Conservation (phyloP, 1,140 invertebrate species). For the Polyergus mexicanus region DNA sequence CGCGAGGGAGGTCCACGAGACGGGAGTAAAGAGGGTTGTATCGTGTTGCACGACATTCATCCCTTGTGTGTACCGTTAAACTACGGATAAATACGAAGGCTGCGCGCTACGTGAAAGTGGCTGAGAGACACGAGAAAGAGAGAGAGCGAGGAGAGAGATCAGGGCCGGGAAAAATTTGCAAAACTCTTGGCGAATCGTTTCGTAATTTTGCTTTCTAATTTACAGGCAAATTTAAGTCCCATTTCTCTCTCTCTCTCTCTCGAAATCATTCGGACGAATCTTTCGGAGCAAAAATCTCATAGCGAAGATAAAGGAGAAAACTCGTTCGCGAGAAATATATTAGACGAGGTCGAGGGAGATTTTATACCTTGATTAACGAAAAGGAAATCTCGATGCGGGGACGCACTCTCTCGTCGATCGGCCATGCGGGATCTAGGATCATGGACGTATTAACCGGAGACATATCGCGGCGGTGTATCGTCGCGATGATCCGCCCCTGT, state of each 20-base stretch:
- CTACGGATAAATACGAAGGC: constrained; percentile 76
- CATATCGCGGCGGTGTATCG: constrained; percentile 47
- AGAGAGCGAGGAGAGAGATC: constrained; percentile 1
- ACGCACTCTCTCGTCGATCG: constrained; percentile 3
- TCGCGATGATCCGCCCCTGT: constrained; percentile 49
- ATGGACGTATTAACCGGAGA: constrained; percentile 39
- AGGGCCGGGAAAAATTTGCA: constrained; percentile 46
- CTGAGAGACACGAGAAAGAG: constrained; percentile 48
- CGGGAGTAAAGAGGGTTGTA: constrained; percentile 75
- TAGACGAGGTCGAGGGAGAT: constrained; percentile 1
- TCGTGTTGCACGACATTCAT: constrained; percentile 81
- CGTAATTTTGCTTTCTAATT: not conserved
- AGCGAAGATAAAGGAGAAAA: not conserved
- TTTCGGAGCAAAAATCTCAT: not conserved
- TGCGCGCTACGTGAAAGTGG: constrained; percentile 68
- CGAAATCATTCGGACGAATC: not conserved
- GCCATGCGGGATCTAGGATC: constrained; percentile 25
- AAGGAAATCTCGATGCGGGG: constrained; percentile 38
- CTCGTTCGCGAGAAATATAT: not conserved
- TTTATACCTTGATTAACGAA: not conserved
- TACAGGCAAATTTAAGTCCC: not conserved
- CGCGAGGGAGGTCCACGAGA: constrained; percentile 66
- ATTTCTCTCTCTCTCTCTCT: no score
- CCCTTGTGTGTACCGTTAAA: constrained; percentile 72
- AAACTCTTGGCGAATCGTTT: not conserved